Conservation (phyloP, 2,888 invertebrate species). For the Exephanes ischioxanthus region DNA sequence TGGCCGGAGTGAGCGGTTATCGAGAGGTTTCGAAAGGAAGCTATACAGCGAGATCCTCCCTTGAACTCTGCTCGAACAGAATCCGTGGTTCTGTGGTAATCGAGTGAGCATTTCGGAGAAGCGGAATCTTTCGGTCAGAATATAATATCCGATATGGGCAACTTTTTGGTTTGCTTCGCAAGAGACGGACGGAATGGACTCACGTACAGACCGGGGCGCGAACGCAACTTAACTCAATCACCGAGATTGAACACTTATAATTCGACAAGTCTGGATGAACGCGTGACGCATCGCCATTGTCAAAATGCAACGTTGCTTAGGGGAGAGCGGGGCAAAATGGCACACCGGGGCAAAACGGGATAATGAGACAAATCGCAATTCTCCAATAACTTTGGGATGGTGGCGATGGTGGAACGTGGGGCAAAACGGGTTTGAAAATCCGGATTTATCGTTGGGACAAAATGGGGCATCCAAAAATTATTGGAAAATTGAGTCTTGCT, state of each 20-base stretch:
- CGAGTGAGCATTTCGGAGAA: conserved; percentile 47
- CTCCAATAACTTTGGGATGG: no score
- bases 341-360: no score
- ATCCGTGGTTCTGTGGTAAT: conserved; percentile 48
- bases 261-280: not conserved
- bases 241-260: no score
- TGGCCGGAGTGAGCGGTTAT: conserved; percentile 46
- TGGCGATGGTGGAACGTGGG: no score
- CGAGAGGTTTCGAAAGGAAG: conserved; percentile 49
- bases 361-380: no score
- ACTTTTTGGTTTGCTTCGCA: conserved; percentile 34
- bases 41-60: conserved; percentile 25
- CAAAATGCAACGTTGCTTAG: conserved; percentile 24
- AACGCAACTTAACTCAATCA: not conserved
- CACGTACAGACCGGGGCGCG: no score
- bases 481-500: no score
- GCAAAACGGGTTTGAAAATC: no score
- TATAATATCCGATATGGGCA: conserved; percentile 67
- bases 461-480: no score
- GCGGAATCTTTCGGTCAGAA: conserved; percentile 34
- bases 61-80: not conserved
- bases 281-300: not conserved
- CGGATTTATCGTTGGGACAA: no score
- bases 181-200: conserved; percentile 30
- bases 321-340: no score